Evolutionary conservation across 2,113 vertebrate genomes (phyloP), one percentile per base, ranked within the genome.

Genomic region (Ibidorhyncha struthersii): DNA sequence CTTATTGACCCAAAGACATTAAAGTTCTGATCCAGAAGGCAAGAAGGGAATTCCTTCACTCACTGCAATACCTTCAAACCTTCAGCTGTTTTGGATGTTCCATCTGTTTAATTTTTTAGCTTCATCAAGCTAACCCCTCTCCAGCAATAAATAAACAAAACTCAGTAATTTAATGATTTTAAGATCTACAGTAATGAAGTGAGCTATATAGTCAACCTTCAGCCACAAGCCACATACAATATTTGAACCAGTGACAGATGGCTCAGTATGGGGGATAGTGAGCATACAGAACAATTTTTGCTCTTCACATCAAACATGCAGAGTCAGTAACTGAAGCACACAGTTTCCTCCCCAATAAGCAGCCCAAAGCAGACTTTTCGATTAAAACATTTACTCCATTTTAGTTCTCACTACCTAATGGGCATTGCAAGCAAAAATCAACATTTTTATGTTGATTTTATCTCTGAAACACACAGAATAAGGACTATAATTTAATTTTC

Each of bases 221-320:
- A 55, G 59, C 14, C 45, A 66, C 53, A 94, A 81, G 41, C 19
- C 36, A 65, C 43, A 19, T 50, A 23, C 21, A 76, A 10, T 4
- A 41, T 4, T 1, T 41, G 59, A 91, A 32, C 10, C 14, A 34
- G 15, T 4, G 9, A 47, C 6, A 52, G 23, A 55, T 12, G 8
- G 17, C 30, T 85, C 47, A 10, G 30, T 47, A 2, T 7, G 19
- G 45, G 18, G 45, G 8, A 67, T 0, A 84, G 9, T 1, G 6
- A 38, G 4, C 19, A 27, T 4, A 43, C 1, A 41, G 19, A 74
- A 36, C 2, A 38, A 34, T 17, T 74, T 80, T n/a, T 59, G 40
- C 40, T 86, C 65, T 80, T 66, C 36, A 53, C 25, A 79, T 66
- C 59, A 87, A 71, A n/a, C 20, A 36, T 2, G 2, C 47, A 63